Percentiles rank a stretch among this genome's conserved stretches.
Conservation (phyloP, 2,888 invertebrate species). For the Xestia sexstrigata region DNA sequence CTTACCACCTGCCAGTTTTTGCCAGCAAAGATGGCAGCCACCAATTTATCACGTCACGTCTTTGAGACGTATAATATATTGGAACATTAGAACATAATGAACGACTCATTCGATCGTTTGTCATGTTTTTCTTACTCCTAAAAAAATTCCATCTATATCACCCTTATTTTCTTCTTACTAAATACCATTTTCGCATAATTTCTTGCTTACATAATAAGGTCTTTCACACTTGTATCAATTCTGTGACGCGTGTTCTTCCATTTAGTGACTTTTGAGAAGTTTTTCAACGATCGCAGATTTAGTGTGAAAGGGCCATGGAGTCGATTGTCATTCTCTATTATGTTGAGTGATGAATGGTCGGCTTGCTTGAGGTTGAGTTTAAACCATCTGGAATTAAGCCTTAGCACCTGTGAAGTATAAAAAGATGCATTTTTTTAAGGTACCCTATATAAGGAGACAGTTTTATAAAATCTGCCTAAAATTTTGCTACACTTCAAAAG, state of each 20-base stretch:
- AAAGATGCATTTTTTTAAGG: not conserved
- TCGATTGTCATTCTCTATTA: slow-evolving; percentile 74
- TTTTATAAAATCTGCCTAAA: no score
- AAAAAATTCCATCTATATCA: slow-evolving; percentile 37
- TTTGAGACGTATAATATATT: slow-evolving; percentile 87
- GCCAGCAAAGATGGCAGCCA: slow-evolving; percentile 76
- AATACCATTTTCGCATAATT: slow-evolving; percentile 42
- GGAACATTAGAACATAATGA: slow-evolving; percentile 88
- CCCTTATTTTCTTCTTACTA: slow-evolving; percentile 41
- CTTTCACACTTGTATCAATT: slow-evolving; percentile 69
- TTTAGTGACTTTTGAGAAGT: slow-evolving; percentile 68
- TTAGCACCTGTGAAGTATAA: slow-evolving; percentile 23
- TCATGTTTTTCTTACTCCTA: slow-evolving; percentile 80
- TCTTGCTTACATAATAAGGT: not conserved
- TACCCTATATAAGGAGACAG: no score
- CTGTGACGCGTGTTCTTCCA: slow-evolving; percentile 76
- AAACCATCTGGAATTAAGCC: slow-evolving; percentile 48
- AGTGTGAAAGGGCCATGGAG: slow-evolving; percentile 72
- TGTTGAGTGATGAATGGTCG: slow-evolving; percentile 67
- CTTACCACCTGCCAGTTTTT: slow-evolving; percentile 81
- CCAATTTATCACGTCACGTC: slow-evolving; percentile 85
- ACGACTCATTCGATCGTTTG: slow-evolving; percentile 84
- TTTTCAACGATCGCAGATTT: slow-evolving; percentile 76
- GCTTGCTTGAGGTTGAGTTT: slow-evolving; percentile 62
- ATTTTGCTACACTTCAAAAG: not conserved